These are phyloP conservation scores for Synergus laeviventris DNA, from an alignment of 2,888 invertebrate genomes.

Conservation along the genomic window DNA sequence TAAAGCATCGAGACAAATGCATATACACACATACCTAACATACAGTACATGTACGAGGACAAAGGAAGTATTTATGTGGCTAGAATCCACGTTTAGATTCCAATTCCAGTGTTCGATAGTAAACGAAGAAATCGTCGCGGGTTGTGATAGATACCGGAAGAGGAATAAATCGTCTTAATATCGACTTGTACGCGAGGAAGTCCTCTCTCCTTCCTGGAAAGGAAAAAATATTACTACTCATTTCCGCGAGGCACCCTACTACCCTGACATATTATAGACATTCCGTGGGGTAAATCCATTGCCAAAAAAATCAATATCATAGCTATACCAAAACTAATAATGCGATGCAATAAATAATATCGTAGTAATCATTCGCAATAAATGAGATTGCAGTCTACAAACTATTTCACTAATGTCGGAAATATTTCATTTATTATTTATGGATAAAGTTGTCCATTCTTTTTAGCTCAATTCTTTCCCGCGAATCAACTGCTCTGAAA, in stretches of 20 bases:
- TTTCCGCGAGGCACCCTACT: constrained; percentile 35
- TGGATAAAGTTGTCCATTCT: too few species aligned
- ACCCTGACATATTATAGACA: constrained; percentile 35
- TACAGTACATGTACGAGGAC: neutral
- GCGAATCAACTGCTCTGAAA: neutral
- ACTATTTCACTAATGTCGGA: neutral
- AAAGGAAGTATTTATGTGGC: constrained; percentile 53
- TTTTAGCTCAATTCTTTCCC: neutral
- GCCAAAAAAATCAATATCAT: constrained; percentile 35
- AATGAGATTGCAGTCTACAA: neutral
- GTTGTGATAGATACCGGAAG: constrained; percentile 28
- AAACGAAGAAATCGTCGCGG: constrained; percentile 46
- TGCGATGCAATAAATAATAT: constrained; percentile 15
- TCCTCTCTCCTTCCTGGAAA: constrained; percentile 23
- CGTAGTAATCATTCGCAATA: neutral
- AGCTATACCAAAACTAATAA: constrained; percentile 12
- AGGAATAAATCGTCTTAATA: constrained; percentile 39
- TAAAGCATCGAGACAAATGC: neutral
- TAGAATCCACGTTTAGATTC: constrained; percentile 48
- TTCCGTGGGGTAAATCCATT: constrained; percentile 29
- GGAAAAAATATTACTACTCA: constrained; percentile 41
- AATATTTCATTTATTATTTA: neutral
- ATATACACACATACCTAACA: too few species aligned
- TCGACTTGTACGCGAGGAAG: constrained; percentile 25
- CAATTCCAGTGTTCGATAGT: constrained; percentile 52